Base-by-base conservation (phyloP, 2,888 invertebrate species). In the Epistrophella euchroma region DNA sequence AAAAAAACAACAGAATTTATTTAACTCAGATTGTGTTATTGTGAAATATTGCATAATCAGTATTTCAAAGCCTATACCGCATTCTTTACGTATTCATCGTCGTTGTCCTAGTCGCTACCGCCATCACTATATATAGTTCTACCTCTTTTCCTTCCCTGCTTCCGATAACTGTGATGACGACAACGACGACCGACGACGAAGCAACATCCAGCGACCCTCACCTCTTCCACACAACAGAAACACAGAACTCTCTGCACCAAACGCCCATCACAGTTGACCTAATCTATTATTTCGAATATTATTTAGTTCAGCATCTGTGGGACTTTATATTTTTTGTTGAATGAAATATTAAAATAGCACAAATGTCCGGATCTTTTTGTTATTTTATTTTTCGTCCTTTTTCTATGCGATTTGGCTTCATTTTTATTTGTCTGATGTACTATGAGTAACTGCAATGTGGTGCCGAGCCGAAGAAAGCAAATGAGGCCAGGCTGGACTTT, bases 341-440 rank as follows among this genome's bases (percentile, higher is more conserved):
- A 84, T 84, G 60, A 84, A 80, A 84, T 75, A 80, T 80, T 80
- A 77, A 84, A 84, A 80, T 80, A 75, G 80, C 52, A 80, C 75
- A 84, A 80, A 84, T 80, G 80, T 71, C 58, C 71, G 71, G 22
- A 70, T 50, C 32, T 62, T 32, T 32, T 32, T 32, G 50, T 72
- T 73, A 70, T 73, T 56, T 55, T 60, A 50, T 72, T 73, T 74
- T 74, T 56, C 35, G 11, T 25, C 47, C 40, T 40, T 32, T 40
- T 50, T 50, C 70, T 32, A 43, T 62, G 68, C 52, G 71, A 72
- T 71, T 56, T 70, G 32, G 71, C 55, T 74, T 68, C 60, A 9
- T 75, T 56, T 75, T 45, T 43, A 28, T 62, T 64, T 56, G 35
- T 64, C 60, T 19, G 40, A 10, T 35, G 13, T 56, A 17, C n/a